phyloP scores from a whole-genome alignment of 2,113 vertebrate species.

The Crotalus viridis region DNA sequence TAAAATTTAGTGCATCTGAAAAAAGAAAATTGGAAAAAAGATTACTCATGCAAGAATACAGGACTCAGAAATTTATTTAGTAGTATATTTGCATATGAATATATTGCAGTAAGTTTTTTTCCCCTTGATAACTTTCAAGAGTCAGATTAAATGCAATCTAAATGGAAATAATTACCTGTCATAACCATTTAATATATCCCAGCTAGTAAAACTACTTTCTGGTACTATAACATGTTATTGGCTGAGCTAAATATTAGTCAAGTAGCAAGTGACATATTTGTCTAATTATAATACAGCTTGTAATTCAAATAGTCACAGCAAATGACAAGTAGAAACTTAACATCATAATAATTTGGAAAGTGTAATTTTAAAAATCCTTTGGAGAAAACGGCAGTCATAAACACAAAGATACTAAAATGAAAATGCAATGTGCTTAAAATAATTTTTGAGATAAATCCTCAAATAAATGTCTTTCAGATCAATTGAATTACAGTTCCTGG shows the following conservation, averaged over 20 bases:
- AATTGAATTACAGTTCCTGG: background rate
- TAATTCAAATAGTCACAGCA: background rate
- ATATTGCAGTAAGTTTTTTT: background rate
- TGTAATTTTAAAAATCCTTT: background rate
- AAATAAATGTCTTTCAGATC: background rate
- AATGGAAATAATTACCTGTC: background rate
- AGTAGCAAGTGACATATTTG: background rate
- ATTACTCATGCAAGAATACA: background rate
- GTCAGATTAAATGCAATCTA: conserved; percentile 7
- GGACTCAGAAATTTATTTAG: background rate
- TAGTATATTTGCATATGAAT: background rate
- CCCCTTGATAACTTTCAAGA: background rate
- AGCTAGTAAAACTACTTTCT: conserved; percentile 1
- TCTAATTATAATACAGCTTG: background rate
- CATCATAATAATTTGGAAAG: background rate
- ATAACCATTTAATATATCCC: background rate
- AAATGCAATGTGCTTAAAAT: background rate
- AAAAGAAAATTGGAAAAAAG: background rate
- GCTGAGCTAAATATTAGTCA: background rate
- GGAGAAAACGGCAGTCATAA: background rate
- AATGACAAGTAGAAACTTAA: background rate
- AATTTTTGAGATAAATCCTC: background rate
- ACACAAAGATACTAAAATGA: background rate
- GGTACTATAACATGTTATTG: background rate
- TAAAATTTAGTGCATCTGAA: background rate